These are phyloP conservation scores for Panorpa germanica DNA, from an alignment of 2,888 invertebrate genomes.

Conservation along the genomic window DNA sequence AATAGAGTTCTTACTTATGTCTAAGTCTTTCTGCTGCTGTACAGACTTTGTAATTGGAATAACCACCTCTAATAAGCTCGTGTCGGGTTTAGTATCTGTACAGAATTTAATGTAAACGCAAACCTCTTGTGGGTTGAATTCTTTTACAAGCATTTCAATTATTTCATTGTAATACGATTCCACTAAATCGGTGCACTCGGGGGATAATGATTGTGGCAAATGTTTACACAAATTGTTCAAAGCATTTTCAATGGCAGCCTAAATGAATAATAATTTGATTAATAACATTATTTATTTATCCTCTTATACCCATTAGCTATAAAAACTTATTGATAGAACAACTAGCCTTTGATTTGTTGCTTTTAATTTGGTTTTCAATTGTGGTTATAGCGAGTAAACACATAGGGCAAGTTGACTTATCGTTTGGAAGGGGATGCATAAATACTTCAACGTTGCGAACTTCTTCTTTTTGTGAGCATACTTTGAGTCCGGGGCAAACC, in stretches of 20 bases:
- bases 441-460: conserved; percentile 33
- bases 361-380: conserved; percentile 50
- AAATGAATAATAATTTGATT: conserved; percentile 14
- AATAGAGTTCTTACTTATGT: no score
- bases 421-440: conserved; percentile 22
- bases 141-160: conserved; percentile 56
- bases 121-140: conserved; percentile 55
- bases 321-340: conserved; percentile 4
- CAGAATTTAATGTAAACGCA: conserved; percentile 64
- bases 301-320: conserved; percentile 5
- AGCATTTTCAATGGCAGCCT: conserved; percentile 49
- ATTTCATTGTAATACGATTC: conserved; percentile 56
- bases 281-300: conserved; percentile 7
- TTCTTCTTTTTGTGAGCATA: conserved; percentile 39
- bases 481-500: conserved; percentile 51
- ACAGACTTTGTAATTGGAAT: no score
- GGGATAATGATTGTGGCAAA: conserved; percentile 38
- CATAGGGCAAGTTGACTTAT: conserved; percentile 57
- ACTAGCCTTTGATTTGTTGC: conserved; percentile 54
- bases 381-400: conserved; percentile 68
- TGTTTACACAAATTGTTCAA: conserved; percentile 50
- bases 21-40: no score
- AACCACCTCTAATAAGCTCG: conserved; percentile 14
- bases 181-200: conserved; percentile 58
- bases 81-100: conserved; percentile 26